Conservation (phyloP, 2,797 vertebrate species). For the Arctocebus calabarensis region DNA sequence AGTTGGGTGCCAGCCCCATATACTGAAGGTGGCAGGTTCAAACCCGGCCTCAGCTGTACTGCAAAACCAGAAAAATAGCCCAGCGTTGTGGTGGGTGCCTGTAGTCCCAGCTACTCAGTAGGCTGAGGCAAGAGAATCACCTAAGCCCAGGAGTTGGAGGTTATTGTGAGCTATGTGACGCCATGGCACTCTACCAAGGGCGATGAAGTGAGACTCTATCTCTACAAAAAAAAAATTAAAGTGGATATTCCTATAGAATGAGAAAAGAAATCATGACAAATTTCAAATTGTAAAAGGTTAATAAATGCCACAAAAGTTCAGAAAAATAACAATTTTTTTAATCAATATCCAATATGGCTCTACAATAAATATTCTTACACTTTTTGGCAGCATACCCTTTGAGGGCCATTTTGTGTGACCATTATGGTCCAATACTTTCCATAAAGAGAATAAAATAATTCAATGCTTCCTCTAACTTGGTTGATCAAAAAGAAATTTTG, state of each 20-base stretch:
- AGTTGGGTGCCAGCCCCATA: too few relatives aligned
- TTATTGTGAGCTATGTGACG: too few relatives aligned
- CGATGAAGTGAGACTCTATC: too few relatives aligned
- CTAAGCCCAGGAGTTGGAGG: too few relatives aligned
- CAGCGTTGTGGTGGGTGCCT: too few relatives aligned
- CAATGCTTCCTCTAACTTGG: slow-evolving; percentile 27
- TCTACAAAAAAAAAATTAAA: too few relatives aligned
- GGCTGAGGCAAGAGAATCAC: too few relatives aligned
- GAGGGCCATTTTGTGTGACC: neutral
- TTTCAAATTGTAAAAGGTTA: slow-evolving; percentile 6
- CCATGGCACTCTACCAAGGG: too few relatives aligned
- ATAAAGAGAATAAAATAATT: slow-evolving; percentile 31
- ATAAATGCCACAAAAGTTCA: neutral
- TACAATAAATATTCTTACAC: neutral
- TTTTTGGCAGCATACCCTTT: neutral
- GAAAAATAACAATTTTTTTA: neutral
- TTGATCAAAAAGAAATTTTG: neutral
- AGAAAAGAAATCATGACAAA: slow-evolving; percentile 29
- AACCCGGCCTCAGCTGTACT: too few relatives aligned
- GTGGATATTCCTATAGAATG: neutral
- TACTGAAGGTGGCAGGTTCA: too few relatives aligned
- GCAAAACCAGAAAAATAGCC: too few relatives aligned
- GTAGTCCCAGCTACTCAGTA: too few relatives aligned
- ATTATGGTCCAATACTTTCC: slow-evolving; percentile 27
- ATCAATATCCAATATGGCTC: neutral